phyloP scores from a whole-genome alignment of 2,888 invertebrate genomes.

The Andrena hattorfiana region DNA sequence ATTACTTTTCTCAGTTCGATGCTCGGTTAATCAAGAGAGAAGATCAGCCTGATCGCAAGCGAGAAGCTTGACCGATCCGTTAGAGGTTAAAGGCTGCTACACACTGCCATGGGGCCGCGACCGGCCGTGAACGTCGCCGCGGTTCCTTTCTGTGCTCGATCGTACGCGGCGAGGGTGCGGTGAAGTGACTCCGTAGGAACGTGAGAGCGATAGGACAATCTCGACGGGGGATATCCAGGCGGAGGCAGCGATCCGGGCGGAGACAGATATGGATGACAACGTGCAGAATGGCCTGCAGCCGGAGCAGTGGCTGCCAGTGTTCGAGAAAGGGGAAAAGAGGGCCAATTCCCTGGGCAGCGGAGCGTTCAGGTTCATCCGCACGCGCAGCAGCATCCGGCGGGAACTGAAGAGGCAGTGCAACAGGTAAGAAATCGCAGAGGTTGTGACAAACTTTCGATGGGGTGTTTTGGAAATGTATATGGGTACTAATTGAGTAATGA shows the following conservation, averaged over 20 bases:
- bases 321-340: conserved; percentile 75
- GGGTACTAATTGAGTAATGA: too few relatives aligned
- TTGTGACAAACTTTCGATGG: background rate
- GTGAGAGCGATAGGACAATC: conserved; percentile 45
- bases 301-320: conserved; percentile 80
- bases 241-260: conserved; percentile 36
- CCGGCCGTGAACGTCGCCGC: conserved; percentile 47
- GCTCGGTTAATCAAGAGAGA: conserved; percentile 56
- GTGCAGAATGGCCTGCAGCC: conserved; percentile 71
- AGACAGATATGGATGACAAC: conserved; percentile 79
- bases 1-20: conserved; percentile 53
- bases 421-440: conserved; percentile 76
- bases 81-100: conserved; percentile 78
- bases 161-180: conserved; percentile 47
- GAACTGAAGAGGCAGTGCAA: conserved; percentile 80
- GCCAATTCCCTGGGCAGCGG: conserved; percentile 78
- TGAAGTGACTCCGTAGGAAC: conserved; percentile 33
- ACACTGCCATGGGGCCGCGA: conserved; percentile 58
- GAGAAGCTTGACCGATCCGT: conserved; percentile 74
- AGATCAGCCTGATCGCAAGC: conserved; percentile 54
- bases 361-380: conserved; percentile 81
- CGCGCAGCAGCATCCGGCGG: conserved; percentile 80
- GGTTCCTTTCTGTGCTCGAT: conserved; percentile 45
- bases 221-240: conserved; percentile 32
- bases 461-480: background rate